Conservation (phyloP, 2,888 invertebrate species). For the Rhorus exstirpatorius region DNA sequence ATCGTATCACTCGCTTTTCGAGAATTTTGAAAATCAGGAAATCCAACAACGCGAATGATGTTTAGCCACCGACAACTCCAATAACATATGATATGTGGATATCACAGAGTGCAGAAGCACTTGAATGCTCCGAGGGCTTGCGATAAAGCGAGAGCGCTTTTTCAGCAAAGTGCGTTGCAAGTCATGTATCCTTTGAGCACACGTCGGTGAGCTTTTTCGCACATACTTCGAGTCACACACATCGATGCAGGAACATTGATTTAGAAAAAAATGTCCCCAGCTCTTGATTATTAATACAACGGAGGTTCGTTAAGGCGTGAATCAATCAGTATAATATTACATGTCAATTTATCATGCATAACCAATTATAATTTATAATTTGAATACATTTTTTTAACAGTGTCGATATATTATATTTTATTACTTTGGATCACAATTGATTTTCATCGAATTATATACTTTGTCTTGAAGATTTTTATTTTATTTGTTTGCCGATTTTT, state of each 20-base stretch:
- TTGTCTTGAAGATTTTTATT: constrained; percentile 4
- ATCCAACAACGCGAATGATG: constrained; percentile 6
- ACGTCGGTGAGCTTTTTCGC: constrained; percentile 9
- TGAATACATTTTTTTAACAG: background rate
- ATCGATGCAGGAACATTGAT: constrained; percentile 3
- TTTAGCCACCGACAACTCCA: constrained; percentile 30
- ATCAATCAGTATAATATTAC: background rate
- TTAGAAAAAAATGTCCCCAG: background rate
- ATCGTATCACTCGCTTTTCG: background rate
- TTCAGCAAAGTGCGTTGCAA: constrained; percentile 41
- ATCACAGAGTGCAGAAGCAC: constrained; percentile 44
- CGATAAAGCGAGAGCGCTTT: constrained; percentile 49
- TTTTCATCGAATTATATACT: background rate
- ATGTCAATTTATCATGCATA: constrained; percentile 5
- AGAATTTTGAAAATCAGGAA: background rate
- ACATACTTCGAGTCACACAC: constrained; percentile 12
- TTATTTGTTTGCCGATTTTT: constrained; percentile 11
- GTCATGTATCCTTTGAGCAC: constrained; percentile 38
- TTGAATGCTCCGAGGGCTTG: constrained; percentile 14
- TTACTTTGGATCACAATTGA: background rate
- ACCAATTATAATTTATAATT: background rate
- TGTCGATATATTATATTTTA: background rate
- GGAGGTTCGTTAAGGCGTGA: background rate
- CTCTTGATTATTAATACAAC: background rate
- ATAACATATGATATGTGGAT: constrained; percentile 39